Percentiles rank a stretch among this genome's conserved stretches.
Conservation (phyloP, 2,797 vertebrate species). For the Botia almorhae region DNA sequence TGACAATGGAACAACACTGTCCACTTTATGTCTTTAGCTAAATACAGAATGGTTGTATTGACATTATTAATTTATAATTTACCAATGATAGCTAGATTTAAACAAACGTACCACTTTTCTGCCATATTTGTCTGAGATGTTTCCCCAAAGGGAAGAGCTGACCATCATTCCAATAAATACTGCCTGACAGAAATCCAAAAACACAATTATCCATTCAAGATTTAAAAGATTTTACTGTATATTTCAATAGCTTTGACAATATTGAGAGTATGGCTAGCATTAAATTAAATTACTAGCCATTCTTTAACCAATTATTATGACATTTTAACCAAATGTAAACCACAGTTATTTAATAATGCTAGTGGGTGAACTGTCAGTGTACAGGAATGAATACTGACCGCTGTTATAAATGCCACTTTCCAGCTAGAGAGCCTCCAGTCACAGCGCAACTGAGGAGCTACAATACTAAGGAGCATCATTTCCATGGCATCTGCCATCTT, state of each 20-base stretch:
- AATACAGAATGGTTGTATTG: neutral
- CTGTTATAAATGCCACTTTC: constrained; percentile 92
- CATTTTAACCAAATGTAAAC: too few relatives aligned
- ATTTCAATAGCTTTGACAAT: neutral
- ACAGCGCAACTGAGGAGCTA: constrained; percentile 96
- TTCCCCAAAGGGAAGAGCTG: constrained; percentile 98
- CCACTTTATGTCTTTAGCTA: neutral
- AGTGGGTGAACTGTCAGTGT: neutral
- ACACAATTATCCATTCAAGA: neutral
- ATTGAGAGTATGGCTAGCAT: neutral
- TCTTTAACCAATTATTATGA: neutral
- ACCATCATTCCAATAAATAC: constrained; percentile 99
- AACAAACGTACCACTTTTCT: constrained; percentile 91
- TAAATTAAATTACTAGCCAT: neutral
- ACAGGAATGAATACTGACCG: constrained; percentile 81
- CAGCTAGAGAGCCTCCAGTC: constrained; percentile 95
- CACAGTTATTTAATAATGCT: neutral
- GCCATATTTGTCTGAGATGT: constrained; percentile 96
- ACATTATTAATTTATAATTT: neutral
- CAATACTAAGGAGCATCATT: constrained; percentile 99
- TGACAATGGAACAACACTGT: neutral
- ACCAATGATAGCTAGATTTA: neutral
- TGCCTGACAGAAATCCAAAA: constrained; percentile 74
- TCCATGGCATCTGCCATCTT: constrained; percentile 99
- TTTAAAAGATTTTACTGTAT: neutral